These are phyloP conservation scores for Porites australiensis DNA, from an alignment of 64 coral and sea anemone genomes.

Conservation along the genomic window DNA sequence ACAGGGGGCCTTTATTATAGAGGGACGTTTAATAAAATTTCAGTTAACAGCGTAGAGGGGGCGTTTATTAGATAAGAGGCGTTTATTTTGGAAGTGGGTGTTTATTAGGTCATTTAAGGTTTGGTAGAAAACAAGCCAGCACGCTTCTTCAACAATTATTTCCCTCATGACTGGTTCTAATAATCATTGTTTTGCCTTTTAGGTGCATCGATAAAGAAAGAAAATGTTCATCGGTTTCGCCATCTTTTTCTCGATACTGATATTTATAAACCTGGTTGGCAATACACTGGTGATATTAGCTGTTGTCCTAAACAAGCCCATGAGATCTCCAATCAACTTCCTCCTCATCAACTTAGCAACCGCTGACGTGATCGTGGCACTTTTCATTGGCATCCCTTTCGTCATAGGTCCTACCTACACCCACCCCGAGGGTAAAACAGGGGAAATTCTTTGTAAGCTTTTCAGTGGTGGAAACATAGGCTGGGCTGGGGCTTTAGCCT, in stretches of 20 bases:
- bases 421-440: slow-evolving; percentile 61
- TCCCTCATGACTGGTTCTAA: no score
- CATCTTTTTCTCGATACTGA: slow-evolving; percentile 42
- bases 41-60: no score
- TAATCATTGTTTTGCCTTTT: background rate
- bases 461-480: slow-evolving; percentile 72
- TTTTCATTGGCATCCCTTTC: slow-evolving; percentile 71
- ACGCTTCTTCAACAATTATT: no score
- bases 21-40: no score
- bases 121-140: no score
- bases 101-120: no score
- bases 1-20: no score
- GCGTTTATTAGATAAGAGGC: no score
- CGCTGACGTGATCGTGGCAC: slow-evolving; percentile 76
- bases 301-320: slow-evolving; percentile 59
- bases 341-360: slow-evolving; percentile 83
- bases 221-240: slow-evolving; percentile 39
- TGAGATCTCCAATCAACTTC: slow-evolving; percentile 85
- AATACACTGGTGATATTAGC: slow-evolving; percentile 84
- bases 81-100: no score
- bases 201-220: background rate
- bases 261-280: slow-evolving; percentile 72
- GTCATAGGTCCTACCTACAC: slow-evolving; percentile 34
- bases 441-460: slow-evolving; percentile 78
- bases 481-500: slow-evolving; percentile 86